A percentile compares a stretch with the other conserved stretches of the same genome.
These are phyloP conservation scores for Lagorchestes hirsutus DNA, from an alignment of 2,797 vertebrate species.

Conservation along the genomic window DNA sequence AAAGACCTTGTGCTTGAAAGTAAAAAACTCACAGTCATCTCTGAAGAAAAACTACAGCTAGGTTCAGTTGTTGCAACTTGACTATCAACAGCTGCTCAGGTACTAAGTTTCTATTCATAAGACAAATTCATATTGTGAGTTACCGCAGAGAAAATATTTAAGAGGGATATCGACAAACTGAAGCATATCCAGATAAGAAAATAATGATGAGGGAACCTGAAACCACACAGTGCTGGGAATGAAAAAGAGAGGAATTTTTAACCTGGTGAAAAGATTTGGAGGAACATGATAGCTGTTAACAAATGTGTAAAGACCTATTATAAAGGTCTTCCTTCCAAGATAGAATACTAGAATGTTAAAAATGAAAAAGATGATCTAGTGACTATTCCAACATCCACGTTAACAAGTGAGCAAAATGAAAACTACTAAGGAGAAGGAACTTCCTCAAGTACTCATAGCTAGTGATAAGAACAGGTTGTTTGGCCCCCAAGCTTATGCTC, in stretches of 20 bases:
- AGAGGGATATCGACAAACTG: not conserved
- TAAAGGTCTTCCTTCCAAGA: not conserved
- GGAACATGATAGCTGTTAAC: not conserved
- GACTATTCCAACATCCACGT: not conserved
- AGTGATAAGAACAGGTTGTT: not conserved
- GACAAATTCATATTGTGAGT: not conserved
- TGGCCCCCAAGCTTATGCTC: not conserved
- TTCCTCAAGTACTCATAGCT: not conserved
- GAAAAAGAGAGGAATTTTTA: too few relatives aligned
- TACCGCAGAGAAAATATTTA: not conserved
- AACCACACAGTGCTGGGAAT: not conserved
- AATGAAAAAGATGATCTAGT: not conserved
- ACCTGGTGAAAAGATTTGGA: not conserved
- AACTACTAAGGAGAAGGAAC: not conserved
- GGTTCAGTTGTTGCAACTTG: not conserved
- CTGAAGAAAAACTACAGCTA: not conserved
- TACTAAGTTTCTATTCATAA: not conserved
- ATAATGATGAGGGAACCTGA: not conserved
- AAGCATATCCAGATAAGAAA: not conserved
- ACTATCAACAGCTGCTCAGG: not conserved
- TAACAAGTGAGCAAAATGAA: too few relatives aligned
- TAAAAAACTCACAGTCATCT: not conserved
- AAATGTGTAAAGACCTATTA: not conserved
- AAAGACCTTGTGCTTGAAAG: not conserved
- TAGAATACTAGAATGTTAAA: not conserved